phyloP scores from a whole-genome alignment of 37 sponge, comb jelly and placozoan genomes.

The Beroe ovata region DNA sequence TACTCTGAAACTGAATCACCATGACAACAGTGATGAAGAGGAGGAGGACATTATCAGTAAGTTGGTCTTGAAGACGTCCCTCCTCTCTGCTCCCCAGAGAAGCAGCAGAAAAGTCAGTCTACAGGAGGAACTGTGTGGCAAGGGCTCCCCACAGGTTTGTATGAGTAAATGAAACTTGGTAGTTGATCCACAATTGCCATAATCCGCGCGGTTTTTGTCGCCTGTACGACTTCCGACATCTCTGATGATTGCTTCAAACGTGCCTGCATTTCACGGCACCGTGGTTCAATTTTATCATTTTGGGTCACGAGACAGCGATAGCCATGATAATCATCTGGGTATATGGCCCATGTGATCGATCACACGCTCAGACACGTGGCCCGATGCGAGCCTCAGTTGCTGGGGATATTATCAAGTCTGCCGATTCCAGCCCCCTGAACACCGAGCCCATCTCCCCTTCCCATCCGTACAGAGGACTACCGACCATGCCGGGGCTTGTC shows the following conservation, averaged over 20 bases:
- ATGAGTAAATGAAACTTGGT: no score
- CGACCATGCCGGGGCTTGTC: conserved; percentile 27
- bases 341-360: no score
- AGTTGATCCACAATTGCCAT: no score
- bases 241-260: no score
- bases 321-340: no score
- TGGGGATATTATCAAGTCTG: conserved; percentile 35
- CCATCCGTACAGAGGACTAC: not conserved
- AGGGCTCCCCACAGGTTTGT: conserved; percentile 30
- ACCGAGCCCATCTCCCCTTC: not conserved
- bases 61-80: conserved; percentile 17
- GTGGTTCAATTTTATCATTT: no score
- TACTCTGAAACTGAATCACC: not conserved
- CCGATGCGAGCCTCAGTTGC: conserved; percentile 26
- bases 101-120: conserved; percentile 50
- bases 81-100: conserved; percentile 13
- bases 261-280: no score
- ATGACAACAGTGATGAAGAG: not conserved
- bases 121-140: conserved; percentile 61
- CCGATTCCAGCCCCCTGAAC: conserved; percentile 14
- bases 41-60: conserved; percentile 9
- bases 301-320: no score
- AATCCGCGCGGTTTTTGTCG: no score
- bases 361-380: conserved; percentile 10
- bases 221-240: no score